Evolutionary conservation across 2,113 vertebrate genomes (phyloP).

Genomic region (Stomatorhinus ivindoensis): DNA sequence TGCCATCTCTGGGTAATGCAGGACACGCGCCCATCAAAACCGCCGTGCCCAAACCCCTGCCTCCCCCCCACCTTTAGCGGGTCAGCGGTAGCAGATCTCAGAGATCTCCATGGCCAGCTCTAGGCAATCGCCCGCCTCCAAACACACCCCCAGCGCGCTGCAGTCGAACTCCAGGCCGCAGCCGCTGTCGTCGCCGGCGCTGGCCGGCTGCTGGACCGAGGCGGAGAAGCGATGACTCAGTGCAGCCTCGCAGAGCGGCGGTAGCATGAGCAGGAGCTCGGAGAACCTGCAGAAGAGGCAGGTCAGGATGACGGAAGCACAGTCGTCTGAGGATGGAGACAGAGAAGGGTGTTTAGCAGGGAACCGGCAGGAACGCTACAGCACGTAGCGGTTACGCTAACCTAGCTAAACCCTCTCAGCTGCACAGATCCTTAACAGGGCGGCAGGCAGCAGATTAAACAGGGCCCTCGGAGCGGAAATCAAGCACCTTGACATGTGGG

Average conservation of each 20-base stretch:
- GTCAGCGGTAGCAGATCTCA: constrained; percentile 60
- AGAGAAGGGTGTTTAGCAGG: constrained; percentile 23
- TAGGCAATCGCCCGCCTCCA: constrained; percentile 58
- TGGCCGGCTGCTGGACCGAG: constrained; percentile 27
- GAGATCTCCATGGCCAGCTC: constrained; percentile 69
- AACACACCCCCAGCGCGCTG: constrained; percentile 46
- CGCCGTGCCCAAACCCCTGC: background rate
- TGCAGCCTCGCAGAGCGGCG: constrained; percentile 42
- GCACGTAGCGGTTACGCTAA: background rate
- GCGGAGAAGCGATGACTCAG: constrained; percentile 37
- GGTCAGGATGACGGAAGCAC: constrained; percentile 55
- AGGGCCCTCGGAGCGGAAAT: too few species aligned
- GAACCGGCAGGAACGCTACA: background rate
- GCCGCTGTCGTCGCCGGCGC: constrained; percentile 34
- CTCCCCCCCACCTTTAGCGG: background rate
- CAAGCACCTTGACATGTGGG: background rate
- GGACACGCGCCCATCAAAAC: background rate
- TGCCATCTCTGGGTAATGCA: background rate
- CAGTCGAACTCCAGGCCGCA: constrained; percentile 50
- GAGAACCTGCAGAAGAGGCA: constrained; percentile 67
- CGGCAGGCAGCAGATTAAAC: background rate
- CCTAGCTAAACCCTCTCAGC: background rate
- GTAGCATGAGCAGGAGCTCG: constrained; percentile 53
- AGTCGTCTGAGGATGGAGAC: constrained; percentile 50
- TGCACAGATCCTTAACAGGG: background rate